Base-by-base conservation (phyloP, 23 tunicate species). In the Halocynthia aurantium region DNA sequence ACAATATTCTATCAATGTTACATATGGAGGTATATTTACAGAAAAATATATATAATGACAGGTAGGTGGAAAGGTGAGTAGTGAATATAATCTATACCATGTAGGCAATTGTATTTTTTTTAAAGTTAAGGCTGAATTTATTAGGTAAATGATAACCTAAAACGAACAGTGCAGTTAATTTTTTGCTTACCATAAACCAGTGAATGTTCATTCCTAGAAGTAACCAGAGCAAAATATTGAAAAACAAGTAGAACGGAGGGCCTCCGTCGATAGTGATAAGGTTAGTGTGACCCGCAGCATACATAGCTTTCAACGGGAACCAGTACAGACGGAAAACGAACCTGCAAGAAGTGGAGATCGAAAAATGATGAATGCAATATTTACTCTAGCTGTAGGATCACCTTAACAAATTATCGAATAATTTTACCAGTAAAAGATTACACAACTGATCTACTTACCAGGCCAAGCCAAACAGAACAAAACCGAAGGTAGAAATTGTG, bases 221-320 rank as follows among this genome's bases (percentile, higher is more conserved):
- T 40, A 83, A 82, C 92, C 92, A 86, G 60, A 92, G 75, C 44
- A 92, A 80, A 13, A 73, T 55, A 55, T 92, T 92, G 80, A 92
- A 92, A 56, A 92, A 92, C 20, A 53, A 82, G 61, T 86, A 92
- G 62, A 92, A 92, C 2, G 76, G 61, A 53, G 75, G 62, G 17
- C 77, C 78, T 11, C 83, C 71, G 10, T 76, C 71, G 6, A 22
- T 20, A 13, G 82, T 81, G 8, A 54, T 55, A 51, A 50, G 20
- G 54, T 84, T 81, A 19, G 84, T 75, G 68, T 92, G 67, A 7
- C 92, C 98, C 7, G 98, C 85, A 66, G 98, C 90, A 69, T 92
- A 92, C 83, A 92, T 74, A 9, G 93, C 98, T 82, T 92, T 92
- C 67, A 92, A 76, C 55, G 98, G 98, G 61, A 52, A 92, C 98